A percentile compares a stretch with the other conserved stretches of the same genome.
These are phyloP conservation scores for Ctenopoma multispine DNA, from an alignment of 2,797 vertebrate species.

Conservation along the genomic window DNA sequence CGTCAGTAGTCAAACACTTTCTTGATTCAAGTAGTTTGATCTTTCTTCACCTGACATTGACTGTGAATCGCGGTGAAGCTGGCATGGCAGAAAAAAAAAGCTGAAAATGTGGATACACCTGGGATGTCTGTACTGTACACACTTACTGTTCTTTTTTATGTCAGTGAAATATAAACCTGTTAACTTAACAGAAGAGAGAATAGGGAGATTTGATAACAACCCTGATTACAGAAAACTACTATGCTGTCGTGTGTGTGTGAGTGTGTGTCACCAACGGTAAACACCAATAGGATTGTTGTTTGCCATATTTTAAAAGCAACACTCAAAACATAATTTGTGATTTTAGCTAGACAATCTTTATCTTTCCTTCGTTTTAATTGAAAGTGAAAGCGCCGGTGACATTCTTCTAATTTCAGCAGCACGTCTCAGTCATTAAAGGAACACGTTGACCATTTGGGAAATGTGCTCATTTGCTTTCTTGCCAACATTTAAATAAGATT, in stretches of 20 bases:
- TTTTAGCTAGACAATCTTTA: conserved; percentile 47
- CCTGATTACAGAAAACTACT: conserved; percentile 46
- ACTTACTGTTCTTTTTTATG: conserved; percentile 22
- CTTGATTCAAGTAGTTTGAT: conserved; percentile 45
- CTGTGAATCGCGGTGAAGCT: conserved; percentile 49
- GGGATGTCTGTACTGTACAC: conserved; percentile 13
- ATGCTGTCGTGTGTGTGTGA: not conserved
- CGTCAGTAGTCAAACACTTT: conserved; percentile 61
- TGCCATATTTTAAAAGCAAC: conserved; percentile 13
- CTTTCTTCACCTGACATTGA: conserved; percentile 33
- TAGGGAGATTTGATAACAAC: conserved; percentile 31
- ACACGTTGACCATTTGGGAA: conserved; percentile 10
- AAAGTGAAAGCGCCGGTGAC: conserved; percentile 46
- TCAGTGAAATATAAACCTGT: conserved; percentile 37
- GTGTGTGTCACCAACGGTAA: conserved; percentile 13
- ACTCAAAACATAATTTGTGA: conserved; percentile 47
- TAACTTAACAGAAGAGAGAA: conserved; percentile 32
- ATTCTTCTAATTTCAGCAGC: conserved; percentile 33
- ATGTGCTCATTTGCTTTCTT: not conserved
- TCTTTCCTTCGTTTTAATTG: conserved; percentile 39
- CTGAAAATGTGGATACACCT: conserved; percentile 14
- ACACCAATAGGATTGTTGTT: conserved; percentile 29
- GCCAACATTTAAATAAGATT: not conserved
- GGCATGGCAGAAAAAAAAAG: conserved; percentile 33
- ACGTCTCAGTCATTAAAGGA: conserved; percentile 20